Conservation (phyloP, 2,888 invertebrate species). For the Crematogaster levior region DNA sequence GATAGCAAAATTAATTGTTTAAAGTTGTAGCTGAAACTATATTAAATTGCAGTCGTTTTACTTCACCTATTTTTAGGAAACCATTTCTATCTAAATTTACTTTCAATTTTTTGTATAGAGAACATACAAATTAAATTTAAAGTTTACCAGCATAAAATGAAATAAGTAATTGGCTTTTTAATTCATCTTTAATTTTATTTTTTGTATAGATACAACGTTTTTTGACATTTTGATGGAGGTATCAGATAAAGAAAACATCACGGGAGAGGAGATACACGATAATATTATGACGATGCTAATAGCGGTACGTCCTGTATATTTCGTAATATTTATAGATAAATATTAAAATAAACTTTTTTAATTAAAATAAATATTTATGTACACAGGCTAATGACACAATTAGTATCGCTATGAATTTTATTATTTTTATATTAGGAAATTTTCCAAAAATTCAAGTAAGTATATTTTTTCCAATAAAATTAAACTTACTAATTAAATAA, state of each 20-base stretch:
- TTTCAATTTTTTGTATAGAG: neutral
- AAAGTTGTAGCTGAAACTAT: too few relatives aligned
- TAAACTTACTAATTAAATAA: neutral
- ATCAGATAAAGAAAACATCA: neutral
- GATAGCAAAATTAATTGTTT: too few relatives aligned
- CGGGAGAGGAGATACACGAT: neutral
- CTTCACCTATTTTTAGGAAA: too few relatives aligned
- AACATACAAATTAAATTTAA: neutral
- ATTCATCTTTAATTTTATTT: neutral
- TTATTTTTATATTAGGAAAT: neutral
- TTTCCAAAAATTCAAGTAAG: constrained; percentile 18
- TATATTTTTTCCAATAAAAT: neutral
- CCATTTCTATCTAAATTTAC: neutral
- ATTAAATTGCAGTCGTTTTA: too few relatives aligned
- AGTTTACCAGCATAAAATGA: neutral
- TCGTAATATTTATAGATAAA: too few relatives aligned
- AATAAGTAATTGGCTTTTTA: too few relatives aligned
- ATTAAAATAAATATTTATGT: neutral
- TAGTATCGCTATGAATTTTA: neutral
- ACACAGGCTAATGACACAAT: neutral
- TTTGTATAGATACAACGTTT: neutral
- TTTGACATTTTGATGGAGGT: neutral
- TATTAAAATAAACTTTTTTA: too few relatives aligned
- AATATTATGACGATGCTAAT: neutral
- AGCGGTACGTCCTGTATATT: too few relatives aligned